phyloP scores from a whole-genome alignment of 1,140 invertebrate species.

The Pogonus chalceus region DNA sequence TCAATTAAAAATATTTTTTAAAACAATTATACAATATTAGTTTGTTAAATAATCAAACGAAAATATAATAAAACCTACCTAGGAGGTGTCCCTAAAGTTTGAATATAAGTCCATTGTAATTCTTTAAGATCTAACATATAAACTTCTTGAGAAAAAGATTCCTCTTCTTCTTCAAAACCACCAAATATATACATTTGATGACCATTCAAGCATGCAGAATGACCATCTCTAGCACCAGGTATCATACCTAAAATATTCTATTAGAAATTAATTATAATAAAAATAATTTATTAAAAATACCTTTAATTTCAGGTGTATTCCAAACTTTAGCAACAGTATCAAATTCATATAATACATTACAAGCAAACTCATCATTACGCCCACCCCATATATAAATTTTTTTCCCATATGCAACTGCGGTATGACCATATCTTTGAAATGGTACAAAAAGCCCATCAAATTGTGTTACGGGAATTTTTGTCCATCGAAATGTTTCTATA shows the following conservation, averaged over 20 bases:
- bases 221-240: conserved; percentile 78
- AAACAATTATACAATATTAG: conserved; percentile 8
- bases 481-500: conserved; percentile 55
- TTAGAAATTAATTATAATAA: too few relatives aligned
- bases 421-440: conserved; percentile 74
- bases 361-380: conserved; percentile 71
- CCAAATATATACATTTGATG: conserved; percentile 86
- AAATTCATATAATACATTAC: conserved; percentile 69
- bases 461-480: conserved; percentile 33
- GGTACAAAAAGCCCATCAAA: conserved; percentile 29
- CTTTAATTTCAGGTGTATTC: conserved; percentile 52
- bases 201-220: conserved; percentile 73
- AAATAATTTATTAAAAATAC: too few relatives aligned
- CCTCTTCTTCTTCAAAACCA: conserved; percentile 69
- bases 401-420: conserved; percentile 64
- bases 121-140: conserved; percentile 64
- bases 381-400: conserved; percentile 85
- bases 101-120: conserved; percentile 57
- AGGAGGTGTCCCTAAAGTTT: conserved; percentile 36
- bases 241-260: too few relatives aligned
- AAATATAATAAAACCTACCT: conserved; percentile 4
- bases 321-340: conserved; percentile 62
- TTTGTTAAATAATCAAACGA: neutral
- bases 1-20: neutral
- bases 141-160: conserved; percentile 71